Percentiles rank a stretch among this genome's conserved stretches.
phyloP scores from a whole-genome alignment of 2,888 invertebrate genomes.

The Fabriciana adippe region DNA sequence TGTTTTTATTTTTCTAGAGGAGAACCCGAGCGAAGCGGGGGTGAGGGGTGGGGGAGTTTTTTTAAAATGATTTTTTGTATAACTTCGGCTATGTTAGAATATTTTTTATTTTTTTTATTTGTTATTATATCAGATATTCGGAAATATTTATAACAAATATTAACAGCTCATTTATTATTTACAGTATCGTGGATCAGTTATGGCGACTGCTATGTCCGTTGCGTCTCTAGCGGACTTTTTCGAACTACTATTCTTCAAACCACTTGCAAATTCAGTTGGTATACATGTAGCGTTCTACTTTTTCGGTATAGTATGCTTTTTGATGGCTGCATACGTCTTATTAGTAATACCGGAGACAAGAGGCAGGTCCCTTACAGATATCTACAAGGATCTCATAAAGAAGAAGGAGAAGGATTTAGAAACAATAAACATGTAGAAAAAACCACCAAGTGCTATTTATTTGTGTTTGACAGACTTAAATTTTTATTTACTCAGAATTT shows the following conservation, averaged over 20 bases:
- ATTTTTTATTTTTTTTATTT: background rate
- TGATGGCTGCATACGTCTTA: constrained; percentile 53
- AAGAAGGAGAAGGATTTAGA: constrained; percentile 23
- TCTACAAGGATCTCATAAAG: constrained; percentile 51
- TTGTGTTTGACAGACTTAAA: no score
- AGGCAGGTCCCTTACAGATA: constrained; percentile 57
- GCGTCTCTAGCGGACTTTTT: constrained; percentile 57
- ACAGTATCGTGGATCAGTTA: constrained; percentile 67
- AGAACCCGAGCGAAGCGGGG: no score
- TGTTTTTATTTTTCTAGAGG: no score
- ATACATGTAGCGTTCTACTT: constrained; percentile 61
- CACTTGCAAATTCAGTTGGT: constrained; percentile 57
- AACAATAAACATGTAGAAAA: no score
- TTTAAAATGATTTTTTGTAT: no score
- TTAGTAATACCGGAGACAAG: constrained; percentile 64
- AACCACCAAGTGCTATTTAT: no score
- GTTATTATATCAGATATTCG: background rate
- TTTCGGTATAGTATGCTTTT: constrained; percentile 57
- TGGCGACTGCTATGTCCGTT: constrained; percentile 61
- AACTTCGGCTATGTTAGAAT: no score
- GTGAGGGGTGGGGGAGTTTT: no score
- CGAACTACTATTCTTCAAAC: constrained; percentile 67
- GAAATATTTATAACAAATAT: background rate
- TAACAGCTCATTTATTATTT: constrained; percentile 41
- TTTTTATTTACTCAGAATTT: no score